Conservation (phyloP, 2,888 invertebrate species). For the Mythimna ferrago region DNA sequence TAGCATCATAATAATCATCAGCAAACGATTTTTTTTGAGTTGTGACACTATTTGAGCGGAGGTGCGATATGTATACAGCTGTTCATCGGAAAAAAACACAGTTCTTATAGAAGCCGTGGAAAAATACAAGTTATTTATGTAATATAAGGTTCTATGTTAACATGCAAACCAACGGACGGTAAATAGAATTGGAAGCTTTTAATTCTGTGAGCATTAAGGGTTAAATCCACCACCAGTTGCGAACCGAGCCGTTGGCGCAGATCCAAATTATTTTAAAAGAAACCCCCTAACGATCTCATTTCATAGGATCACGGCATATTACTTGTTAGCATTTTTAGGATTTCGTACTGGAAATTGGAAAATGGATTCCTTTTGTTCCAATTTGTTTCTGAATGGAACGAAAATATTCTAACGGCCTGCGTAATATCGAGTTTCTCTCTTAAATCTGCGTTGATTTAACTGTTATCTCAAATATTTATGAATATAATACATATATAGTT, state of each 20-base stretch:
- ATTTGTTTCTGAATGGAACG: constrained; percentile 4
- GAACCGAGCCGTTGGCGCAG: constrained; percentile 78
- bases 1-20: too few relatives aligned
- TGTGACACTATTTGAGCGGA: too few relatives aligned
- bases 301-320: constrained; percentile 65
- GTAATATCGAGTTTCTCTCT: constrained; percentile 4
- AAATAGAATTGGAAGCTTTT: constrained; percentile 80
- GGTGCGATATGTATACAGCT: too few relatives aligned
- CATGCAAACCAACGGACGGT: constrained; percentile 70
- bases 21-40: too few relatives aligned
- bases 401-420: constrained; percentile 20
- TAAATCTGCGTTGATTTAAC: background rate
- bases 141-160: constrained; percentile 59
- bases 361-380: constrained; percentile 52
- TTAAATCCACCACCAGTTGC: constrained; percentile 88
- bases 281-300: constrained; percentile 82
- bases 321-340: constrained; percentile 63
- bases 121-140: background rate
- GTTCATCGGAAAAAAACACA: too few relatives aligned
- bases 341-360: constrained; percentile 56
- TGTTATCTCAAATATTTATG: background rate
- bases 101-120: too few relatives aligned
- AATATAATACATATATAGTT: too few relatives aligned
- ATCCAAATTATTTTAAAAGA: constrained; percentile 89
- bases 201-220: constrained; percentile 80